Conservation (phyloP, 1,140 invertebrate genomes). For the Ostrea edulis region DNA sequence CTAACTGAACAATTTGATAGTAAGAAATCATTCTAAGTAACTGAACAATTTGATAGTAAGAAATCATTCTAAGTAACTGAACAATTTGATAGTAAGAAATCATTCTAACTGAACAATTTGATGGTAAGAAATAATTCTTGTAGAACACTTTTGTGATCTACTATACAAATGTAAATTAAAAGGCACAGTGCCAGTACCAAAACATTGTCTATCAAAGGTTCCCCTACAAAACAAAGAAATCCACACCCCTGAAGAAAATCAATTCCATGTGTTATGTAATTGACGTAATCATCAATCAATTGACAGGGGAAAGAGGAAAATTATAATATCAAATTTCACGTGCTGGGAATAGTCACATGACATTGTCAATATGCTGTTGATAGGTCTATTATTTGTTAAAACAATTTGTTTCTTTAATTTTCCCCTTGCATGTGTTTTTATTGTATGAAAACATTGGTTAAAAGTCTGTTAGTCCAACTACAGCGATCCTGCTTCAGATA, state of each 20-base stretch:
- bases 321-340: constrained; percentile 10
- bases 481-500: too few species aligned
- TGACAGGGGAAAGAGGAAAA: not conserved
- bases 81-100: too few species aligned
- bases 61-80: too few species aligned
- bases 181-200: not conserved
- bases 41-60: too few species aligned
- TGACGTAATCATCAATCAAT: not conserved
- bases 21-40: too few species aligned
- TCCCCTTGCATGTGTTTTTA: not conserved
- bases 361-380: constrained; percentile 7
- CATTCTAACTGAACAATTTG: too few species aligned
- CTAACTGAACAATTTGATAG: too few species aligned
- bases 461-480: not conserved
- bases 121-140: too few species aligned
- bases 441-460: not conserved
- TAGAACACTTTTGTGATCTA: too few species aligned
- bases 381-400: not conserved
- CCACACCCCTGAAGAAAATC: not conserved
- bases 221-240: not conserved
- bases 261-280: constrained; percentile 16
- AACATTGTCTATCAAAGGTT: not conserved
- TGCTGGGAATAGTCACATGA: not conserved
- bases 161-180: too few species aligned
- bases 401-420: too few species aligned